Percentiles rank a stretch among this genome's conserved stretches.
Evolutionary conservation across 1,140 invertebrate species (phyloP).

Genomic region (Meloidogyne floridensis): DNA sequence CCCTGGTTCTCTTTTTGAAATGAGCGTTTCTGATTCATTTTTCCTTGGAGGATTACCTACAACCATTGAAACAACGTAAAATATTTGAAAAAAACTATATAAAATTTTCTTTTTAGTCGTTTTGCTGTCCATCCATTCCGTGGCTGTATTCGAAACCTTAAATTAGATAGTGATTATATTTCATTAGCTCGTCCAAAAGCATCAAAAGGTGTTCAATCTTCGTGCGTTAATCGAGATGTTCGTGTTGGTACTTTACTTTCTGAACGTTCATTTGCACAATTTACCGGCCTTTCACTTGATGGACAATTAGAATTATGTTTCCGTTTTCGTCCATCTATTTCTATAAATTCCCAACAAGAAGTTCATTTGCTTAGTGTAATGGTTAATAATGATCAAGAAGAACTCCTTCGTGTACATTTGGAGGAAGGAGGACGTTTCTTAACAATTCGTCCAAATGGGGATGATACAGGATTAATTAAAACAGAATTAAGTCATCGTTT

Average conservation of each 20-base stretch:
- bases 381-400: slow-evolving; percentile 38
- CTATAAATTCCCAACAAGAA: neutral
- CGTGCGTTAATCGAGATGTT: slow-evolving; percentile 78
- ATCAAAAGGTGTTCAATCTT: slow-evolving; percentile 77
- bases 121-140: slow-evolving; percentile 77
- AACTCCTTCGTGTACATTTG: slow-evolving; percentile 29
- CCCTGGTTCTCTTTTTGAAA: slow-evolving; percentile 66
- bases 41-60: slow-evolving; percentile 77
- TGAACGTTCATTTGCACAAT: slow-evolving; percentile 63
- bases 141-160: slow-evolving; percentile 85
- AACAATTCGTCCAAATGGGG: slow-evolving; percentile 40
- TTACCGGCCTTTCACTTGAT: slow-evolving; percentile 62
- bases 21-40: slow-evolving; percentile 74
- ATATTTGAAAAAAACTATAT: slow-evolving; percentile 17
- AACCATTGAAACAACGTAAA: slow-evolving; percentile 49
- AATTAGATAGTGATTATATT: slow-evolving; percentile 74
- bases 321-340: slow-evolving; percentile 77
- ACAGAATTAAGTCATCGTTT: slow-evolving; percentile 53
- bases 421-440: slow-evolving; percentile 29
- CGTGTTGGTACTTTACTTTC: slow-evolving; percentile 67
- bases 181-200: slow-evolving; percentile 79
- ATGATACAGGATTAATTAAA: slow-evolving; percentile 19
- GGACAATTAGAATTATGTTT: slow-evolving; percentile 76
- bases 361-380: slow-evolving; percentile 37
- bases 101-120: slow-evolving; percentile 53